Evolutionary conservation across 2,113 vertebrate species (phyloP).

Genomic region (Tragelaphus strepsiceros): DNA sequence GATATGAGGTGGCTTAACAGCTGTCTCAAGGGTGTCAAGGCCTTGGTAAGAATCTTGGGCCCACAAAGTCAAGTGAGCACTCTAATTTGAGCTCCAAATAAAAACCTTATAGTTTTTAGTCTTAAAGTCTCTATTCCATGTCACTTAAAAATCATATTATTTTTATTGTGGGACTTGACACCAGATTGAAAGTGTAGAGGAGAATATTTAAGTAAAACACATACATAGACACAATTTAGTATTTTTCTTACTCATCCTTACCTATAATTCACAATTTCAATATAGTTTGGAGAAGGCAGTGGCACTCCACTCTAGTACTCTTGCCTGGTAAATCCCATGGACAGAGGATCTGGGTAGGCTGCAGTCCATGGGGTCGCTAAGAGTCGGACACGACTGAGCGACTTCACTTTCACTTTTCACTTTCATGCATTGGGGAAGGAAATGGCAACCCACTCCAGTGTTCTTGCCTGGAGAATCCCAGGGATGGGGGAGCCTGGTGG

Average conservation of each 20-base stretch:
- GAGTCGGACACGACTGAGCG: neutral
- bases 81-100: neutral
- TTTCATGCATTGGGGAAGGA: neutral
- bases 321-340: neutral
- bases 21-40: neutral
- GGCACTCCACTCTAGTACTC: neutral
- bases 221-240: neutral
- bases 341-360: neutral
- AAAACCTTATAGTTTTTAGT: neutral
- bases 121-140: neutral
- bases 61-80: neutral
- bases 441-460: neutral
- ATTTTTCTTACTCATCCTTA: neutral
- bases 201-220: neutral
- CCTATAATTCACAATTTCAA: neutral
- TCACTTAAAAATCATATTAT: neutral
- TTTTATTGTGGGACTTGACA: neutral
- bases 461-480: neutral
- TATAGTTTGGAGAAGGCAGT: neutral
- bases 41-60: neutral
- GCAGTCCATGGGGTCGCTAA: neutral
- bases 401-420: neutral
- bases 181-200: neutral
- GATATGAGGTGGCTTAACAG: neutral
- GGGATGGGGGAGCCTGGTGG: neutral